Evolutionary conservation across 2,797 vertebrate species (phyloP), one percentile per base, ranked within the genome.

Genomic region (Microctenopoma lineatum): DNA sequence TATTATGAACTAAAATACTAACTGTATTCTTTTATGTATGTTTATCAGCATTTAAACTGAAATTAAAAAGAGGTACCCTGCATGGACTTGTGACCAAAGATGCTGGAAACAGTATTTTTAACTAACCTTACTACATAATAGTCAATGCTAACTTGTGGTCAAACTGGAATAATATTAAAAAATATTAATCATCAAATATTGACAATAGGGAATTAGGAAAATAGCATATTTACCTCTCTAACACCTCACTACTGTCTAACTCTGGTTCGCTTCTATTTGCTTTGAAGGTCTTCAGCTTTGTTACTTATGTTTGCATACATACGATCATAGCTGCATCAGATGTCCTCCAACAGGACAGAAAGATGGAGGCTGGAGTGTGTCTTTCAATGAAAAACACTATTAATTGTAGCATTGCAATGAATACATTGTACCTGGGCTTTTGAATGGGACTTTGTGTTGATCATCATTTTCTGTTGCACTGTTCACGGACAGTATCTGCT

Each of bases 61-160:
- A 38, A 53, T 70, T 52, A 32, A 14, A 34, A 46, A 59, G 9
- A 18, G 60, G 34, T 51, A 64, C 41, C 72, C 75, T 71, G 32
- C 58, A 67, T 58, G 58, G 14, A 59, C 38, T 44, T 65, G 59
- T 66, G 52, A 85, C 80, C 80, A 87, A 86, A 81, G 69, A 88
- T 75, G 51, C 50, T 59, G 79, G 60, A 66, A 63, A 21, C 61
- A 63, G 25, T 64, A 29, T 77, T 73, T 53, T 55, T 1, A 64
- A 41, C 4, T 38, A 45, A 71, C 67, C 38, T 18, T 66, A 45
- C 51, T 68, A 52, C 42, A 53, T 57, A 48, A 45, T 4, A 65
- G 59, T 51, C 42, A 46, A 51, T 45, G 11, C 45, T 21, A 45
- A 67, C 52, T 60, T 21, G 59, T 9, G 58, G 34, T 50, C 46